Percentiles rank a stretch among this genome's conserved stretches.
Conservation (phyloP, 2,113 vertebrate species). For the Entomyzon cyanotis region DNA sequence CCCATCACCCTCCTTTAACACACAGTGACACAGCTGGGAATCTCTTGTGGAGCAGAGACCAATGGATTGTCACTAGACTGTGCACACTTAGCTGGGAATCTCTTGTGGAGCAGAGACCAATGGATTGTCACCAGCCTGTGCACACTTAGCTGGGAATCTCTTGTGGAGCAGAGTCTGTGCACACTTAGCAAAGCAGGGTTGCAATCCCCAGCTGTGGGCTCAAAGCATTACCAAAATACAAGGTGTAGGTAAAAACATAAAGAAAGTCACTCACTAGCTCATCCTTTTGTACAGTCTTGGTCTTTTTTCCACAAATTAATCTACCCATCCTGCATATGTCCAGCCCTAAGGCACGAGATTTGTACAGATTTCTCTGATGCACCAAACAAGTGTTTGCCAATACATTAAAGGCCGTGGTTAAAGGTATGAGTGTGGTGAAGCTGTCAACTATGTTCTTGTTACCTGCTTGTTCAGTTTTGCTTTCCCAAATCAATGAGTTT, state of each 20-base stretch:
- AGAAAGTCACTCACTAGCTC: not conserved
- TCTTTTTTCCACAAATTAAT: not conserved
- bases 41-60: not conserved
- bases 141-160: not conserved
- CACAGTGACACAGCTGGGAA: not conserved
- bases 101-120: not conserved
- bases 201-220: not conserved
- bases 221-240: not conserved
- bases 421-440: not conserved
- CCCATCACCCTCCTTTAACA: not conserved
- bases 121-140: not conserved
- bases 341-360: not conserved
- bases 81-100: not conserved
- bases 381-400: not conserved
- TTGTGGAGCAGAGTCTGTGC: not conserved
- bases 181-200: not conserved
- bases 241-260: not conserved
- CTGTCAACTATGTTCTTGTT: not conserved
- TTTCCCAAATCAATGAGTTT: not conserved
- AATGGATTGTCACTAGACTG: rapidly evolving
- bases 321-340: not conserved
- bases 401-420: not conserved
- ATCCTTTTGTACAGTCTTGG: not conserved
- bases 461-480: not conserved
- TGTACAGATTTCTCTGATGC: not conserved